Conservation (phyloP, 1,140 invertebrate species). For the Carcinoscorpius rotundicauda region DNA sequence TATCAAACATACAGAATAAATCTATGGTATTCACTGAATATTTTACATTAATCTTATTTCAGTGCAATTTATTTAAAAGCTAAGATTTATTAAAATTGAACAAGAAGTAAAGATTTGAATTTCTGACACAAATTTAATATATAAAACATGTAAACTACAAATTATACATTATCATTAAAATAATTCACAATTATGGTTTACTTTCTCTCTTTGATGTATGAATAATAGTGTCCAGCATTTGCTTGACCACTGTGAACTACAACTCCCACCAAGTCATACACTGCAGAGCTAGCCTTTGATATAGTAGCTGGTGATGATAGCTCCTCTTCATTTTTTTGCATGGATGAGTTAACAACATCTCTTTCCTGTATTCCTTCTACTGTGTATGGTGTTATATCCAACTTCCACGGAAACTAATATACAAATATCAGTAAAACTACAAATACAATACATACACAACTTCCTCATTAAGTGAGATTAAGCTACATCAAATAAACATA, state of each 20-base stretch:
- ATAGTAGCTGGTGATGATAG: conserved; percentile 24
- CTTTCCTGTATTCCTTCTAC: conserved; percentile 40
- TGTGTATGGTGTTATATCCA: conserved; percentile 50
- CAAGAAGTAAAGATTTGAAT: too few species aligned
- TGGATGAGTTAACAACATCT: conserved; percentile 30
- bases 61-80: too few species aligned
- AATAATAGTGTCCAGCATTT: conserved; percentile 49
- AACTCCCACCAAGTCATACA: conserved; percentile 44
- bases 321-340: not conserved
- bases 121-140: too few species aligned
- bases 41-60: too few species aligned
- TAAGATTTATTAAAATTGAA: too few species aligned
- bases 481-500: too few species aligned
- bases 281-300: conserved; percentile 13
- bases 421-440: not conserved
- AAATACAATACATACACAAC: too few species aligned
- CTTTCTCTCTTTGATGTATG: conserved; percentile 42
- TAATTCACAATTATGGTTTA: conserved; percentile 1
- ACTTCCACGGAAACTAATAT: conserved; percentile 40
- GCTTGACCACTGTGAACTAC: conserved; percentile 50
- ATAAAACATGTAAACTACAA: too few species aligned
- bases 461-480: too few species aligned
- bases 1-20: too few species aligned
- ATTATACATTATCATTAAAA: too few species aligned
- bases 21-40: too few species aligned